Conservation (phyloP, 2,113 vertebrate genomes). For the Heterotilapia buettikoferi region DNA sequence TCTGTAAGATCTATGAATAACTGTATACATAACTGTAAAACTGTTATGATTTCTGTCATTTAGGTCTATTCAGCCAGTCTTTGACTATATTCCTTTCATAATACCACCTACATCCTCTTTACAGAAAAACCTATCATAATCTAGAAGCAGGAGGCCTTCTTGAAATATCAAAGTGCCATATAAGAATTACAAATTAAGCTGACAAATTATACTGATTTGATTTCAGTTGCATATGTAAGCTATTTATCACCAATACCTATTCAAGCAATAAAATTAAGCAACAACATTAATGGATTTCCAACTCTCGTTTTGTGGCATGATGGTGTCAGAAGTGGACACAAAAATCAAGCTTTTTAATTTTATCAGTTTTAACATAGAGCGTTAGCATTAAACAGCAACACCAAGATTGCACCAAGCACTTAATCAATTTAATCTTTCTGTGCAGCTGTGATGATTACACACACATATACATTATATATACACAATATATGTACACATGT, state of each 20-base stretch:
- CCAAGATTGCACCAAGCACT: background rate
- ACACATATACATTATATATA: background rate
- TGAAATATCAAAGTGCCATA: background rate
- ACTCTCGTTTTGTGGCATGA: rapidly evolving
- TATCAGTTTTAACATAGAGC: background rate
- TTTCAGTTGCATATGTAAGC: background rate
- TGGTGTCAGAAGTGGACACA: background rate
- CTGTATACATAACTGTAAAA: background rate
- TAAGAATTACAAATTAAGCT: background rate
- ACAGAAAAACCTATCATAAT: background rate
- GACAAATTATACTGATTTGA: background rate
- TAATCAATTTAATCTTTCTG: background rate
- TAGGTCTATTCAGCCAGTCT: background rate
- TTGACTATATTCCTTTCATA: background rate
- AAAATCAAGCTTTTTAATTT: background rate
- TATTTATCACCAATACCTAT: background rate
- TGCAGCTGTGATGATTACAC: background rate
- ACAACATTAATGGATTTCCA: background rate
- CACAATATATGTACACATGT: background rate
- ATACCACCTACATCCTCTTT: background rate
- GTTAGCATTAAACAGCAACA: background rate
- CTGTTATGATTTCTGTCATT: background rate
- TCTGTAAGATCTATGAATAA: background rate
- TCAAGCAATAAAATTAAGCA: background rate
- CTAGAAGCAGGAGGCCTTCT: background rate